These are phyloP conservation scores for Dryas iulia DNA, from an alignment of 1,140 invertebrate species.

Conservation along the genomic window DNA sequence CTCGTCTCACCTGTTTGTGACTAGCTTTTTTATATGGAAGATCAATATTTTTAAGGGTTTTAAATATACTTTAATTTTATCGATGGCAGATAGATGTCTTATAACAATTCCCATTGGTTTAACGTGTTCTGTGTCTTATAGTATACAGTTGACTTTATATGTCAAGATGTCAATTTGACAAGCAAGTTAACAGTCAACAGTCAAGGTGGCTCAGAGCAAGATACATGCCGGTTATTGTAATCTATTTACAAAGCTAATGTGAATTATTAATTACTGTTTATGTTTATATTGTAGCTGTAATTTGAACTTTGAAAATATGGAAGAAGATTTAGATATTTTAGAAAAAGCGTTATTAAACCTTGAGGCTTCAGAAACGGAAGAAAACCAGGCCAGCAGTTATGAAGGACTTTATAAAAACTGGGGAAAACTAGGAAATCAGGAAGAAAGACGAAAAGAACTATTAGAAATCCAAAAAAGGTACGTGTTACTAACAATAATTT, in stretches of 20 bases:
- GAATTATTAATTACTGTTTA: too few species aligned
- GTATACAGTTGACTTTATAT: too few species aligned
- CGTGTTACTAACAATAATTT: constrained; percentile 1
- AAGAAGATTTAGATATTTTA: constrained; percentile 53
- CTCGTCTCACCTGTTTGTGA: too few species aligned
- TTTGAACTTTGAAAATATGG: constrained; percentile 2
- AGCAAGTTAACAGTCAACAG: neutral
- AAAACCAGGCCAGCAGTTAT: constrained; percentile 37
- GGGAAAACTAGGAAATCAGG: constrained; percentile 60
- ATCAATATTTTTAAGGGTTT: too few species aligned
- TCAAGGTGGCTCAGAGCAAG: neutral
- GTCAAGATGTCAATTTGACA: neutral
- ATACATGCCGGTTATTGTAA: neutral
- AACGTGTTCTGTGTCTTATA: too few species aligned
- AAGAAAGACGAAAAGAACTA: constrained; percentile 60
- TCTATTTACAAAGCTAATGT: neutral
- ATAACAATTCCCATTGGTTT: too few species aligned
- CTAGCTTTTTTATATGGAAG: too few species aligned
- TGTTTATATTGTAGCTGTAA: neutral
- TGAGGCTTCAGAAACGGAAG: constrained; percentile 28
- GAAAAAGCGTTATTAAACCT: constrained; percentile 41
- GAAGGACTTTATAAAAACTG: constrained; percentile 64
- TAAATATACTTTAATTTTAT: too few species aligned
- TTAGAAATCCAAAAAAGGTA: constrained; percentile 64
- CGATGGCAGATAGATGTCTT: too few species aligned